Conservation (phyloP, 2,113 vertebrate genomes). For the Tauraco erythrolophus region DNA sequence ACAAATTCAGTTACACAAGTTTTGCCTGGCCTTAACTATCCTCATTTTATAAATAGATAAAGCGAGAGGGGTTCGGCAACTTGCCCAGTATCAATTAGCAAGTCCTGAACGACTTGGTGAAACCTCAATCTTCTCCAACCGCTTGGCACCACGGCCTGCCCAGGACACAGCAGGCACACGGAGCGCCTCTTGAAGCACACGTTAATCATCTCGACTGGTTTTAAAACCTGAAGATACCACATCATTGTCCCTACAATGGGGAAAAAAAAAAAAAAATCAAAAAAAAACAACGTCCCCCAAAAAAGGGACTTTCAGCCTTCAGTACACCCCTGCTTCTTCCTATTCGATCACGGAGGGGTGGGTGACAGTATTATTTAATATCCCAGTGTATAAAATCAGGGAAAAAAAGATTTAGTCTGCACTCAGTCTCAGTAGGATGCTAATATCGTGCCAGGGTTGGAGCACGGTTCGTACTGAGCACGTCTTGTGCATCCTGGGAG, state of each 20-base stretch:
- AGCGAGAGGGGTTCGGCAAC: conserved; percentile 17
- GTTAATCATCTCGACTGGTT: fast-evolving
- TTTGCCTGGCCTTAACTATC: conserved; percentile 55
- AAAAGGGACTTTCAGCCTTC: not conserved
- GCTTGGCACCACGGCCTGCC: not conserved
- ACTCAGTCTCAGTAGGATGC: not conserved
- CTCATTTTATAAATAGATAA: conserved; percentile 67
- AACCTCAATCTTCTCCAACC: conserved; percentile 14
- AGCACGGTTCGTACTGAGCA: fast-evolving
- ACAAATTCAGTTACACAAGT: conserved; percentile 70
- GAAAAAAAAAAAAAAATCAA: not conserved
- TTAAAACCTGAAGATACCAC: fast-evolving
- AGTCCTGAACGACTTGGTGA: conserved; percentile 5
- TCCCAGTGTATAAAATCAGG: not conserved
- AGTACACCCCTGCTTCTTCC: not conserved
- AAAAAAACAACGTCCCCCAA: no score
- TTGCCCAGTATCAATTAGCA: conserved; percentile 63
- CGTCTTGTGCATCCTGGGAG: not conserved
- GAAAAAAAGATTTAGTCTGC: not conserved
- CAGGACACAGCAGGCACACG: fast-evolving
- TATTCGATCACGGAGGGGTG: not conserved
- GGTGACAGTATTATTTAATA: not conserved
- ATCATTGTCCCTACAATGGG: not conserved
- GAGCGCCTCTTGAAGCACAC: fast-evolving
- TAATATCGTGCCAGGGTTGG: not conserved